Base-by-base conservation (phyloP, 1,140 invertebrate species). In the Dendroctonus valens region DNA sequence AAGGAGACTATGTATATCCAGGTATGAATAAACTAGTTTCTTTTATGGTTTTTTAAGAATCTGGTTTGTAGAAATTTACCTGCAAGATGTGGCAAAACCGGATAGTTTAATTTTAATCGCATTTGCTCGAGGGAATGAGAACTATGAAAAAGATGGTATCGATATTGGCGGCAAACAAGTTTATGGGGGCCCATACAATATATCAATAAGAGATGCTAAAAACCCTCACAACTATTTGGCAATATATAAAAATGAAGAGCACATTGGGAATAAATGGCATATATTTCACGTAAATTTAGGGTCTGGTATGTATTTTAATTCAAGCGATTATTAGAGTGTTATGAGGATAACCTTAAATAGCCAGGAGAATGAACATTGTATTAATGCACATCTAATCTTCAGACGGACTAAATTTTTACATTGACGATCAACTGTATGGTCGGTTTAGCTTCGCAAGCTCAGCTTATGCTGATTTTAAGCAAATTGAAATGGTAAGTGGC, bases 1-100 rank as follows among this genome's bases (percentile, higher is more conserved):
- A 72, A 5, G 87, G 87, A 44, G 87, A 89, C 76, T 89, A 87
- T 87, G 75, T 89, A 39, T 88, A 84, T 81, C 87, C 87, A 65
- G 59, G 76, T 76, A 72, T 69, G 46, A 39, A 49, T 50, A 7
- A n/a, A 15, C 15, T 8, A 5, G 5, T 51, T 52, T 52, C 0
- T 52, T 9, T 12, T 12, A n/a, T 46, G 8, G 44, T 46, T 12
- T 15, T 5, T 51, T 12, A 40, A 5, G 9, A 48, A 39, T 15
- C 40, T 11, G 51, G 15, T 68, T 70, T 51, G 41, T 26, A 74
- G 72, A 74, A 71, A 69, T 74, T 7, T 72, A 71, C 49, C 44
- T 74, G 12, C 69, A 74, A 68, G 65, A 70, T 49, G 48, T 60
- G 8, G 54, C 41, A 12, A 12, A 67, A n/a, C 67, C 63, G 11